Evolutionary conservation across 2,888 invertebrate species (phyloP).

Genomic region (Agrochola lychnidis): DNA sequence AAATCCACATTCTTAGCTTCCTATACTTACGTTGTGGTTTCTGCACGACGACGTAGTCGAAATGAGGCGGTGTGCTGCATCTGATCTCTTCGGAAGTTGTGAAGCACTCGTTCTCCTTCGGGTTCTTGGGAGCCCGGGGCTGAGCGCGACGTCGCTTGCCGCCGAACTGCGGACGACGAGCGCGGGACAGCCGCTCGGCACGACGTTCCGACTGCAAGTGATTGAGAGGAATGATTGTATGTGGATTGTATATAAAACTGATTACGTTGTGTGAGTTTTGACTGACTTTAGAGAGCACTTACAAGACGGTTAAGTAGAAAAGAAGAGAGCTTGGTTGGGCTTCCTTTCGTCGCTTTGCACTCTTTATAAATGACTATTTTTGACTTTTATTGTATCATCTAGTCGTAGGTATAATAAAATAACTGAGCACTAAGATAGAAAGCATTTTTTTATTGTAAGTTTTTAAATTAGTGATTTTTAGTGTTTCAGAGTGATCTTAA

Average conservation of each 20-base stretch:
- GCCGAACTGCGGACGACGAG: slow-evolving; percentile 85
- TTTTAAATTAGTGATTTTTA: background rate
- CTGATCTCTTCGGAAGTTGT: slow-evolving; percentile 79
- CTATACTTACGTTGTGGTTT: slow-evolving; percentile 82
- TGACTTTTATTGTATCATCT: background rate
- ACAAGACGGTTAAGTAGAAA: background rate
- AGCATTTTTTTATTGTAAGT: background rate
- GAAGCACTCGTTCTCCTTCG: slow-evolving; percentile 84
- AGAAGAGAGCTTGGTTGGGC: background rate
- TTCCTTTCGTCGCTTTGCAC: background rate
- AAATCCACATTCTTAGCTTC: background rate
- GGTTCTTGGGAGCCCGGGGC: slow-evolving; percentile 78
- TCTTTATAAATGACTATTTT: background rate
- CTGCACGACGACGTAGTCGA: slow-evolving; percentile 82
- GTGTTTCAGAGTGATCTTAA: accelerated
- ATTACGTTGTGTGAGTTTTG: background rate
- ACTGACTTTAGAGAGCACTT: background rate
- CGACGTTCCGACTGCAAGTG: slow-evolving; percentile 84
- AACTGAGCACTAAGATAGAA: background rate
- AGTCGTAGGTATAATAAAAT: background rate
- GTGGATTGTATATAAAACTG: background rate
- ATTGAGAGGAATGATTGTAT: background rate
- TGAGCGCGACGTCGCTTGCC: slow-evolving; percentile 83
- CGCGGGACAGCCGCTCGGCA: slow-evolving; percentile 85
- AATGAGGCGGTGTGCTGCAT: slow-evolving; percentile 82